phyloP scores from a whole-genome alignment of 2,888 invertebrate genomes.

The Tuberolachnus salignus region DNA sequence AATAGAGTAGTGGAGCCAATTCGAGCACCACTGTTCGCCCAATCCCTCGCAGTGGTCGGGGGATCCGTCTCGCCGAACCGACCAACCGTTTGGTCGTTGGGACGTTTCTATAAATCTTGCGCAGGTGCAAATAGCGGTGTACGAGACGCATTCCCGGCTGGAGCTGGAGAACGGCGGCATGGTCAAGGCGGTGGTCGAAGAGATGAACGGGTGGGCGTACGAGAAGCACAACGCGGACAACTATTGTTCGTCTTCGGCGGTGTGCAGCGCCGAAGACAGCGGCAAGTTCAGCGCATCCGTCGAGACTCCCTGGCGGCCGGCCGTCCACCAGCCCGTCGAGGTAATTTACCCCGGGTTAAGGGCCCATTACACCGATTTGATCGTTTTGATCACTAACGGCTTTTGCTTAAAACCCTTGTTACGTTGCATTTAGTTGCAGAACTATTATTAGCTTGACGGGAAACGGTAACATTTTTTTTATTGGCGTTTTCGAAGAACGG shows the following conservation, averaged over 20 bases:
- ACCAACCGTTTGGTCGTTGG: not conserved
- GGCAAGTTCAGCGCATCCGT: constrained; percentile 36
- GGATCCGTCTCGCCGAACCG: too few relatives aligned
- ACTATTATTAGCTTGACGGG: too few relatives aligned
- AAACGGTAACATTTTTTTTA: too few relatives aligned
- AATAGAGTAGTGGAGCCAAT: too few relatives aligned
- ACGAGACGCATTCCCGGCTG: constrained; percentile 81
- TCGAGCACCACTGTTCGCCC: too few relatives aligned
- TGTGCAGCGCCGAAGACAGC: constrained; percentile 20
- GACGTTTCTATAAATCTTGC: too few relatives aligned
- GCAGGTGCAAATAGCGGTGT: constrained; percentile 77
- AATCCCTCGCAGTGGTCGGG: too few relatives aligned
- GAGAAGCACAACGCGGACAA: constrained; percentile 67
- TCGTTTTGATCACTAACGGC: too few relatives aligned
- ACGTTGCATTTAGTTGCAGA: too few relatives aligned
- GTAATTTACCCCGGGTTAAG: constrained; percentile 7
- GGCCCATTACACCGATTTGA: too few relatives aligned
- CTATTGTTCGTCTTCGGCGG: constrained; percentile 13
- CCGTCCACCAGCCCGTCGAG: constrained; percentile 41
- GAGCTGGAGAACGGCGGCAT: constrained; percentile 77
- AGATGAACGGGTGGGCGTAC: constrained; percentile 74
- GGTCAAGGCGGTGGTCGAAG: constrained; percentile 71
- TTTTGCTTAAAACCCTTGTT: too few relatives aligned
- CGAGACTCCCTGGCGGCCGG: constrained; percentile 44
- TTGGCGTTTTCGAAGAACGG: too few relatives aligned